Evolutionary conservation across 1,140 invertebrate genomes (phyloP), one percentile per base, ranked within the genome.

Genomic region (Drosophila mojavensis): DNA sequence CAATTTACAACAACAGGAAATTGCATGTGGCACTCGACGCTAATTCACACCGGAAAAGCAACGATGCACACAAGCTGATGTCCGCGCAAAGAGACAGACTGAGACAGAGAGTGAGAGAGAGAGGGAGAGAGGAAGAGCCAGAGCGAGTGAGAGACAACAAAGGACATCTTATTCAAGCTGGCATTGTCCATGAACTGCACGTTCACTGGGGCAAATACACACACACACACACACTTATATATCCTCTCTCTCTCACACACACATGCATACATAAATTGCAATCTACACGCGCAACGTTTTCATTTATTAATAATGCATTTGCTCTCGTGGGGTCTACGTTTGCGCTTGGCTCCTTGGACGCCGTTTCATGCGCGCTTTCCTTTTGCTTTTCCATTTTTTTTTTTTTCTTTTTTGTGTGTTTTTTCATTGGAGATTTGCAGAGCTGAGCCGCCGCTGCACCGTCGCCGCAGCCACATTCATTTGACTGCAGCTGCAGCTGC

Each of bases 1-100:
- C 60, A 73, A 84, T 84, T 84, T 79, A 77, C 81, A 84, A 74
- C 62, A 84, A 78, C 78, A 84, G 81, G 81, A 84, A 84, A 84
- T 84, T 84, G 77, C 81, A 80, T 80, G 74, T 79, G 78, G 81
- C 81, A 84, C 77, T 79, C 81, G 74, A 65, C 74, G 81, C 81
- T 84, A 80, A 80, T 84, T 84, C 81, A 84, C 81, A 84, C 78
- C 78, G 81, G 78, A 84, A 84, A 70, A 64, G 69, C 63, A 71
- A 58, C 78, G 78, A 84, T 74, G 75, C 69, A 73, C 73, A 73
- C 73, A 58, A 64, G 54, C 72, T 60, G 43, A 58, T 75, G 72
- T 63, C 67, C 73, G 48, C 67, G 54, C 50, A 50, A 39, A 39
- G 36, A 39, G 36, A 24, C 28, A 20, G 50, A 58, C 64, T 24